Evolutionary conservation across 2,797 vertebrate genomes (phyloP).

Genomic region (Myotis myotis): DNA sequence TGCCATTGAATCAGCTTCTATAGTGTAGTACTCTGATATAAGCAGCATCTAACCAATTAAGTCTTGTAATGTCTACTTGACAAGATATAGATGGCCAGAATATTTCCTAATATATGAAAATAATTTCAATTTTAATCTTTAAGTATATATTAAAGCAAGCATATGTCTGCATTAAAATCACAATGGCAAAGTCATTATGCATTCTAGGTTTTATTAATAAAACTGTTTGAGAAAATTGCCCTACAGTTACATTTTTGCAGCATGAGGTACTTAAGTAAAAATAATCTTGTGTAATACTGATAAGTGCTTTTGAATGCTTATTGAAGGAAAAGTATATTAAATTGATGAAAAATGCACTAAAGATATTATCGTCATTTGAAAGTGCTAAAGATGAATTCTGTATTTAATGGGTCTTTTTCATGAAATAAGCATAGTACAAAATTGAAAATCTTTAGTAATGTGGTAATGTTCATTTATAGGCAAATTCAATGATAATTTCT

Average conservation of each 20-base stretch:
- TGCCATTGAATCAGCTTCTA: neutral
- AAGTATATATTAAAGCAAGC: neutral
- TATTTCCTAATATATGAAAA: constrained; percentile 18
- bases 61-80: neutral
- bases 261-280: neutral
- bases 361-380: constrained; percentile 47
- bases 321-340: constrained; percentile 4
- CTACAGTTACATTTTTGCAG: neutral
- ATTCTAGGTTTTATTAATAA: constrained; percentile 35
- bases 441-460: constrained; percentile 59
- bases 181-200: neutral
- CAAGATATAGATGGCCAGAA: neutral
- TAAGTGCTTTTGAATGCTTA: constrained; percentile 12
- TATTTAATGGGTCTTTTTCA: constrained; percentile 12
- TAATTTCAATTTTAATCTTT: neutral
- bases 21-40: neutral
- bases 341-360: constrained; percentile 34
- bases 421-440: constrained; percentile 42
- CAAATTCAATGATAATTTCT: constrained; percentile 68
- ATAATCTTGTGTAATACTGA: neutral
- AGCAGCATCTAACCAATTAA: neutral
- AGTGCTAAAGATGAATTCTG: neutral
- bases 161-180: neutral
- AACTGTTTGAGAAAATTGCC: neutral
- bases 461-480: constrained; percentile 62